A percentile compares a stretch with the other conserved stretches of the same genome.
These are phyloP conservation scores for Monopis laevigella DNA, from an alignment of 2,888 invertebrate species.

Conservation along the genomic window DNA sequence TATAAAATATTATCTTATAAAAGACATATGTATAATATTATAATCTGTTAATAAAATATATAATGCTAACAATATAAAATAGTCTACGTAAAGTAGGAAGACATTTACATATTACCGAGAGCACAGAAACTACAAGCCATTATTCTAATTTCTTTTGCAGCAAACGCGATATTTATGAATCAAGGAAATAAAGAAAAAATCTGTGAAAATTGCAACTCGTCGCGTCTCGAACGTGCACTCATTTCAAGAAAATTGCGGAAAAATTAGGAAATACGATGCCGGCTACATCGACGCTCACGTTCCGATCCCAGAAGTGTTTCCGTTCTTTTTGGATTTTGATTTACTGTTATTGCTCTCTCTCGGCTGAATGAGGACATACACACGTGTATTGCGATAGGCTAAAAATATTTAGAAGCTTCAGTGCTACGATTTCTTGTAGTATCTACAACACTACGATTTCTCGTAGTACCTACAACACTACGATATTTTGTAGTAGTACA, in stretches of 20 bases:
- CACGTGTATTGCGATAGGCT: too few relatives aligned
- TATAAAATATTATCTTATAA: too few relatives aligned
- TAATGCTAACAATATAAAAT: too few relatives aligned
- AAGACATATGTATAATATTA: too few relatives aligned
- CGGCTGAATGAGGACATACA: background rate
- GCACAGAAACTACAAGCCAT: slow-evolving; percentile 2
- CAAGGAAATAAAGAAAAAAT: slow-evolving; percentile 8
- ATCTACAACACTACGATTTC: too few relatives aligned
- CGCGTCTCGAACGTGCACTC: slow-evolving; percentile 9
- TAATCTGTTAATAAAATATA: too few relatives aligned
- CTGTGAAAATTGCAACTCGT: slow-evolving; percentile 10
- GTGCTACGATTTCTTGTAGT: too few relatives aligned
- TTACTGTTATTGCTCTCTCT: slow-evolving; percentile 13
- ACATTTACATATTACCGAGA: too few relatives aligned
- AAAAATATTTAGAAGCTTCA: too few relatives aligned
- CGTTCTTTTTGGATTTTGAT: slow-evolving; percentile 14
- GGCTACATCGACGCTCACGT: slow-evolving; percentile 13
- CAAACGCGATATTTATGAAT: slow-evolving; percentile 3
- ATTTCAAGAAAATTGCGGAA: slow-evolving; percentile 14
- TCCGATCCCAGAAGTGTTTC: slow-evolving; percentile 12
- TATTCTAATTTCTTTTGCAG: slow-evolving; percentile 8
- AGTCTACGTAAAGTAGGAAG: too few relatives aligned
- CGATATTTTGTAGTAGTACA: too few relatives aligned
- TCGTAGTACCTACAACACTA: too few relatives aligned
- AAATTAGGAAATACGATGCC: slow-evolving; percentile 15